Base-by-base conservation (phyloP, 1,140 invertebrate genomes). In the Manduca sexta region DNA sequence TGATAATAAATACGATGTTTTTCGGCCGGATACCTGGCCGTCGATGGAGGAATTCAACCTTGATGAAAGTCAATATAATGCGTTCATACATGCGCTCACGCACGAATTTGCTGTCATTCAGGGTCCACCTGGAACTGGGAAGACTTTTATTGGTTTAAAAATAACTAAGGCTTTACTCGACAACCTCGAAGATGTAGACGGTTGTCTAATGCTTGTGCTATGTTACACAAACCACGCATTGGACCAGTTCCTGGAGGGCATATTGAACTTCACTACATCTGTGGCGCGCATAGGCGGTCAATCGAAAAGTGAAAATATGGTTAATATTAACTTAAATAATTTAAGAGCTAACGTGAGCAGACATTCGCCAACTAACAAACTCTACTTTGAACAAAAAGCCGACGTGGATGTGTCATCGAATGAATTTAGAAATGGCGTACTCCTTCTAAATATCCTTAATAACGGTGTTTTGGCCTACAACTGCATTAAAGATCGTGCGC, bases 201-300 rank as follows among this genome's bases (percentile, higher is more conserved):
- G 48, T 1, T 66, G 62, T 33, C 91, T 93, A 3, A 91, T 97
- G 45, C 74, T 97, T 1, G 86, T 97, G 8, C 89, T 97, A 14
- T 95, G 94, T 65, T 95, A 92, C 57, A 96, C 94, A 0, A 97
- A 97, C 70, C 94, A 96, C 77, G 95, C 95, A 1, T 71, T 97
- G 2, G 95, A 97, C 86, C 94, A 97, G 70, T 96, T 97, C 84
- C 74, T 97, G n/a, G 90, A 94, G 74, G 92, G 91, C 14, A 87
- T 94, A 7, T 64, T 89, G 4, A 47, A 71, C 12, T 71, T 86
- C 2, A 92, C 89, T 1, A 31, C 84, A 0, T 82, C 88, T 14
- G 84, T 96, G 44, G 84, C 94, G 10, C 87, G 95, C 17, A 88
- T 96, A 54, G 95, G 95, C 3, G 89, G 90, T 3, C 89, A 92